Conservation (phyloP, 1,140 invertebrate species). For the Drosophila takahashii region DNA sequence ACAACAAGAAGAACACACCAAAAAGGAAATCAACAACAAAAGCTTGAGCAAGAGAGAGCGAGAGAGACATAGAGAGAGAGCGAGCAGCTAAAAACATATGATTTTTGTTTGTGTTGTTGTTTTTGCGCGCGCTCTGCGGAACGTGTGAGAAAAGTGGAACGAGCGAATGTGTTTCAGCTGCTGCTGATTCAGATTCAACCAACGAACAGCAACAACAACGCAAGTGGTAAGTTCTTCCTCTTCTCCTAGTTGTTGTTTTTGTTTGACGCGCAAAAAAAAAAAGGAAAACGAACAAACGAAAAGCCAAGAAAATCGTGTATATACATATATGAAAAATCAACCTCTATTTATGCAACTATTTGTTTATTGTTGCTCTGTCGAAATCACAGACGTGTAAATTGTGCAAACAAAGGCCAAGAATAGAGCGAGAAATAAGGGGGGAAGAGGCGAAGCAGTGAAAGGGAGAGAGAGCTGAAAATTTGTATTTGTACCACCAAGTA, state of each 20-base stretch:
- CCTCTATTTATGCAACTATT: conserved; percentile 45
- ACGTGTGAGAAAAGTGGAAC: conserved; percentile 42
- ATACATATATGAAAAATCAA: conserved; percentile 7
- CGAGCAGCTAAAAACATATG: conserved; percentile 80
- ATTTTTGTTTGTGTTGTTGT: conserved; percentile 82
- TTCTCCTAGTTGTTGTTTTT: conserved; percentile 35
- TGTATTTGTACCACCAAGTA: not conserved
- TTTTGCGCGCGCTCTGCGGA: conserved; percentile 54
- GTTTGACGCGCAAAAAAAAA: conserved; percentile 48
- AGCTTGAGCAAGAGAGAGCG: conserved; percentile 7
- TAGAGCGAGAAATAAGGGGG: conserved; percentile 8
- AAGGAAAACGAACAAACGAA: conserved; percentile 13
- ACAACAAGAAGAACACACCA: conserved; percentile 10
- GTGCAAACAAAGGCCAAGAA: conserved; percentile 50
- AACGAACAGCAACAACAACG: conserved; percentile 44
- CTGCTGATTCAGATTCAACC: conserved; percentile 51
- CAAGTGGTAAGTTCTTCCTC: conserved; percentile 51
- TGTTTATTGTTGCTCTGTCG: conserved; percentile 31
- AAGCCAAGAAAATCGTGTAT: conserved; percentile 20
- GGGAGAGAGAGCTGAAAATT: not conserved
- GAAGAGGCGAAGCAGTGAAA: not conserved
- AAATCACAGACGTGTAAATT: conserved; percentile 41
- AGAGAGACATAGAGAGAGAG: not conserved
- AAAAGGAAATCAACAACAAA: conserved; percentile 34
- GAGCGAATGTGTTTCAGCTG: conserved; percentile 42